A percentile compares a stretch with the other conserved stretches of the same genome.
Conservation (phyloP, 2,113 vertebrate genomes). For the Anhinga rufa region DNA sequence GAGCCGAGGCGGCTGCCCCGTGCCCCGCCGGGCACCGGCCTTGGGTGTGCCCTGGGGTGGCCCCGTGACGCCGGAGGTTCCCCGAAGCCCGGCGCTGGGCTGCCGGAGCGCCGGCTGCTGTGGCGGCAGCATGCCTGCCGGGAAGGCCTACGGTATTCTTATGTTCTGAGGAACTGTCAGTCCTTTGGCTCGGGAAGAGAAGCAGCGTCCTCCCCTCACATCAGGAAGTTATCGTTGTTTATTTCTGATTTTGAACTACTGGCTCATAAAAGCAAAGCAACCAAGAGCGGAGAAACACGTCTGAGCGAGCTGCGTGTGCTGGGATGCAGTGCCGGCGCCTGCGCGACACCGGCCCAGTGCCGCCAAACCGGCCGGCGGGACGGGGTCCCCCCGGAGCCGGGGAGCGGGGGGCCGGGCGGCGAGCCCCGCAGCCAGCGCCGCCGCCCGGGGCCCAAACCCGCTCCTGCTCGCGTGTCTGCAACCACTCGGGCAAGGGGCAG, state of each 20-base stretch:
- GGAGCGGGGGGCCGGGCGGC: rapidly evolving
- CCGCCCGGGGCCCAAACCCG: not conserved
- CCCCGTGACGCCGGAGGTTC: not conserved
- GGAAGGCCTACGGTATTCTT: not conserved
- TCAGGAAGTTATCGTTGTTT: not conserved
- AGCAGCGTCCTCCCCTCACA: not conserved
- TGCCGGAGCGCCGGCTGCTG: rapidly evolving
- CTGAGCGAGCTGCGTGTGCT: rapidly evolving
- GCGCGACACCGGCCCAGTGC: rapidly evolving
- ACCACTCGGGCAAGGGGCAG: not conserved
- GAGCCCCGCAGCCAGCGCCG: rapidly evolving
- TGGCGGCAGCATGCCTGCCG: not conserved
- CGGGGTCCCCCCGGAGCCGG: rapidly evolving
- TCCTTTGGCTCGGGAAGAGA: not conserved
- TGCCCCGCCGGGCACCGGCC: rapidly evolving
- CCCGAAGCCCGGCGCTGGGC: not conserved
- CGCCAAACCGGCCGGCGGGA: rapidly evolving
- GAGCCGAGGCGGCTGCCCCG: not conserved
- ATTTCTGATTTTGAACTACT: not conserved
- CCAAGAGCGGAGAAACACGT: not conserved
- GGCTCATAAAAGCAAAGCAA: not conserved
- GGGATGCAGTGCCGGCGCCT: rapidly evolving
- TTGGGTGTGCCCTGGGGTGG: too few relatives aligned
- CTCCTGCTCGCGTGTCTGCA: not conserved
- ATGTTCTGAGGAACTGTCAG: not conserved